phyloP scores from a whole-genome alignment of 2,113 vertebrate genomes.

The Phyllopteryx taeniolatus region DNA sequence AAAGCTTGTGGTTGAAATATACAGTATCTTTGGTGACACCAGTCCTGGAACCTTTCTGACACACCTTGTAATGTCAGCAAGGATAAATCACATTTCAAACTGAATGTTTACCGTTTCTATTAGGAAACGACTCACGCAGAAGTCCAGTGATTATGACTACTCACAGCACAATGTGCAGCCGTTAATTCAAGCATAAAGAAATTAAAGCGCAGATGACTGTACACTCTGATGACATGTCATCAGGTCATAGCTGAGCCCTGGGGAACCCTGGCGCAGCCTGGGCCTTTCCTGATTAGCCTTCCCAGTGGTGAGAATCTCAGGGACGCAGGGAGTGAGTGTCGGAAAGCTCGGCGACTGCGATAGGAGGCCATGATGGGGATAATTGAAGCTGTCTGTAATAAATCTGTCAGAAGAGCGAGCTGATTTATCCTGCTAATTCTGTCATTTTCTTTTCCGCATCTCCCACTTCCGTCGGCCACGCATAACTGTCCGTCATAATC shows the following conservation, averaged over 20 bases:
- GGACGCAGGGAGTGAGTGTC: conserved; percentile 7
- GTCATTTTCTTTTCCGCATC: conserved; percentile 23
- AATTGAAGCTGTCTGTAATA: conserved; percentile 60
- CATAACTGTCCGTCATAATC: conserved; percentile 52
- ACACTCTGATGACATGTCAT: conserved; percentile 63
- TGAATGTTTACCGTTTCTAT: conserved; percentile 8
- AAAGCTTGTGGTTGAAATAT: too few relatives aligned
- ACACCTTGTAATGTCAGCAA: neutral
- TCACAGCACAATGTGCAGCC: conserved; percentile 21
- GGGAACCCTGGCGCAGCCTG: conserved; percentile 35
- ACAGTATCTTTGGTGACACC: neutral
- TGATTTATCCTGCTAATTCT: conserved; percentile 42
- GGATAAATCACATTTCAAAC: neutral
- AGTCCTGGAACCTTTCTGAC: neutral
- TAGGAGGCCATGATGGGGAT: conserved; percentile 43
- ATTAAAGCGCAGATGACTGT: conserved; percentile 32
- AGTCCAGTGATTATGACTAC: conserved; percentile 18
- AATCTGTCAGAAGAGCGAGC: conserved; percentile 44
- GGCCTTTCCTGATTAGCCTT: conserved; percentile 58
- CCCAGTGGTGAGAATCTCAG: conserved; percentile 26
- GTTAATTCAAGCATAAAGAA: conserved; percentile 33
- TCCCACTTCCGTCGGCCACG: conserved; percentile 18
- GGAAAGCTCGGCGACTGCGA: conserved; percentile 7
- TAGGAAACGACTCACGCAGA: conserved; percentile 7
- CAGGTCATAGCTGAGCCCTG: conserved; percentile 40